phyloP scores from a whole-genome alignment of 2,113 vertebrate genomes.

The Alosa alosa region DNA sequence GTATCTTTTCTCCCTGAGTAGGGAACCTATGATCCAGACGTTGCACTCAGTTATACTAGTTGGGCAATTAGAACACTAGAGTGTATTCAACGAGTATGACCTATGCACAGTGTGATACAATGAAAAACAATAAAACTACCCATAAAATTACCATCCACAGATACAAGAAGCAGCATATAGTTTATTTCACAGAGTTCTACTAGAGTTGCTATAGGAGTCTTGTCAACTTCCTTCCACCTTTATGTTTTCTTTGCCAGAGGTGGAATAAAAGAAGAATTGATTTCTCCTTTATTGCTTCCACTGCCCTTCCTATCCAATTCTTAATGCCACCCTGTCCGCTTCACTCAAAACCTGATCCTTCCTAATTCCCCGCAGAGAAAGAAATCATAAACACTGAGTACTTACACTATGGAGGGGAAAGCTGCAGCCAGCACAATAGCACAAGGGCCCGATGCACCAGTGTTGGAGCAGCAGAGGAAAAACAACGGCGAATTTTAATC shows the following conservation, averaged over 20 bases:
- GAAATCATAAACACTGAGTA: constrained; percentile 51
- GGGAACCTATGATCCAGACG: background rate
- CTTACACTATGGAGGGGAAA: constrained; percentile 20
- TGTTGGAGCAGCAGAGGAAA: constrained; percentile 20
- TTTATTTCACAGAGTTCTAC: background rate
- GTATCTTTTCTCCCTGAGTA: background rate
- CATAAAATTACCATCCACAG: background rate
- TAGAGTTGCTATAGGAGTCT: background rate
- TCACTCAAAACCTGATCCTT: constrained; percentile 39
- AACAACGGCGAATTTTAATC: constrained; percentile 33
- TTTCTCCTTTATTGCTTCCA: constrained; percentile 45
- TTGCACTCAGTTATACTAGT: background rate
- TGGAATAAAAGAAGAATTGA: constrained; percentile 50
- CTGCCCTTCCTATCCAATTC: constrained; percentile 44
- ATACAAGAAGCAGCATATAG: background rate
- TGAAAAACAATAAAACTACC: background rate
- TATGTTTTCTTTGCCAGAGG: constrained; percentile 26
- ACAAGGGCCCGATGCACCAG: background rate
- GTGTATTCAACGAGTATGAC: background rate
- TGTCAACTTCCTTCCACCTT: constrained; percentile 18
- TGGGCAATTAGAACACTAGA: background rate
- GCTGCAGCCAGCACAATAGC: background rate
- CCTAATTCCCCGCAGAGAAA: constrained; percentile 48
- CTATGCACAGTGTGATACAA: background rate
- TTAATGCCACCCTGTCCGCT: constrained; percentile 55